Base-by-base conservation (phyloP, 2,797 vertebrate species). In the Apogon hyalosoma region DNA sequence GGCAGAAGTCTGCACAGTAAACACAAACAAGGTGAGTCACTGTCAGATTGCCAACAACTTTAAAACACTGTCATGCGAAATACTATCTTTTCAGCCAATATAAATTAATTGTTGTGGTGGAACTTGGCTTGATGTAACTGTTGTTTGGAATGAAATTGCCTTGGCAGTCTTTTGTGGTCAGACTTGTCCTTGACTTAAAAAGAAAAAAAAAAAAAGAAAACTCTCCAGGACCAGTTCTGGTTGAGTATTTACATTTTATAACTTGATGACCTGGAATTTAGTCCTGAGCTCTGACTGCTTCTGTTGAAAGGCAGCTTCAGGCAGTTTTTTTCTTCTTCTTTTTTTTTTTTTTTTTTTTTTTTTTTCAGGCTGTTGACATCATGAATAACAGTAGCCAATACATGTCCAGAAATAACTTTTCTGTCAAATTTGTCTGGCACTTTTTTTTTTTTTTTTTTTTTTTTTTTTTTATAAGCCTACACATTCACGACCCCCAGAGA, bases 181-280 rank as follows among this genome's bases (percentile, higher is more conserved):
- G 36, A 64, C 11, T 54, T 50, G 24, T 36, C 10, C 33, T 36
- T 36, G 18, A 59, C 8, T n/a, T 36, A 28, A 40, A 64, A 60
- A 21, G 24, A 12, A 7, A 43, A 43, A 8, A 36, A 36, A 36
- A 10, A 36, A 36, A 36, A 36, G 7, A 36, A 36, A 36, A 28
- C 24, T 28, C 33, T 36, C 15, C 21, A 14, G 48, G 19, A 38
- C 38, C 7, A 50, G 16, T 18, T 54, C 39, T 40, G 8, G 1
- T 33, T 33, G 39, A 43, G 28, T 57, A 41, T 57, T 33, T 24
- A 10, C 47, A 38, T 15, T 31, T 42, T 12, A 43, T 58, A 28
- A 67, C 2, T 2, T 11, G 31, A 46, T 80, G 16, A 69, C n/a
- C 19, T 58, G 15, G 18, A 52, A 41, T 19, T 39, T 14, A 41